A percentile compares a stretch with the other conserved stretches of the same genome.
Conservation (phyloP, 2,888 invertebrate species). For the Sinopyrophorus schimmeli region DNA sequence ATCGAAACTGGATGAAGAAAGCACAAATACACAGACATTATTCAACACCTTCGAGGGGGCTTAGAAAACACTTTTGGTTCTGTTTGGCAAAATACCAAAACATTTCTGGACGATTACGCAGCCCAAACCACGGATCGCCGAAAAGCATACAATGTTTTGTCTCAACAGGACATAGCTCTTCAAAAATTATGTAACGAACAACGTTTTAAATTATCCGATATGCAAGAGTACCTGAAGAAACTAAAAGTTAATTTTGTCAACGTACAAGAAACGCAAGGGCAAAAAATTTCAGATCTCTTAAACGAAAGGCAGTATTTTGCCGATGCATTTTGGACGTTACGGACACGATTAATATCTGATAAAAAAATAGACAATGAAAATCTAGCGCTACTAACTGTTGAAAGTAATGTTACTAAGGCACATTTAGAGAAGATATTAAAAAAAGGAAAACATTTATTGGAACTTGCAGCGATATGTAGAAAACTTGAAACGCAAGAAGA, state of each 20-base stretch:
- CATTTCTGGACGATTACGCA: constrained; percentile 37
- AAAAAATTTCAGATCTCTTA: constrained; percentile 40
- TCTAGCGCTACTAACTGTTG: constrained; percentile 64
- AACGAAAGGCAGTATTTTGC: constrained; percentile 51
- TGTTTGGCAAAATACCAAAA: constrained; percentile 42
- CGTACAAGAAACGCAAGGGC: constrained; percentile 26
- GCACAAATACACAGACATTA: constrained; percentile 40
- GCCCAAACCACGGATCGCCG: constrained; percentile 32
- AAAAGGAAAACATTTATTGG: constrained; percentile 65
- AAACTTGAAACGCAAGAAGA: constrained; percentile 69
- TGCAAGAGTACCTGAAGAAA: constrained; percentile 39
- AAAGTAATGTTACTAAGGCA: constrained; percentile 63
- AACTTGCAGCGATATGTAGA: constrained; percentile 65
- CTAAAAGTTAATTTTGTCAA: constrained; percentile 39
- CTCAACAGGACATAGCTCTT: constrained; percentile 42
- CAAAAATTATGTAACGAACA: constrained; percentile 38
- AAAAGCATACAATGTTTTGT: constrained; percentile 41
- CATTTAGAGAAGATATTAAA: constrained; percentile 59
- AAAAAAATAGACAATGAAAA: constrained; percentile 58
- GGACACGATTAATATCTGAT: constrained; percentile 59
- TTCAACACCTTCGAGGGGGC: constrained; percentile 41
- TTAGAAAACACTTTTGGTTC: constrained; percentile 41
- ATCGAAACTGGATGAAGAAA: constrained; percentile 48
- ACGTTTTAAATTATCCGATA: constrained; percentile 38
- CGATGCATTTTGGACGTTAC: constrained; percentile 51